Evolutionary conservation across 2,888 invertebrate genomes (phyloP).

Genomic region (Hydrotaea cyrtoneurina): DNA sequence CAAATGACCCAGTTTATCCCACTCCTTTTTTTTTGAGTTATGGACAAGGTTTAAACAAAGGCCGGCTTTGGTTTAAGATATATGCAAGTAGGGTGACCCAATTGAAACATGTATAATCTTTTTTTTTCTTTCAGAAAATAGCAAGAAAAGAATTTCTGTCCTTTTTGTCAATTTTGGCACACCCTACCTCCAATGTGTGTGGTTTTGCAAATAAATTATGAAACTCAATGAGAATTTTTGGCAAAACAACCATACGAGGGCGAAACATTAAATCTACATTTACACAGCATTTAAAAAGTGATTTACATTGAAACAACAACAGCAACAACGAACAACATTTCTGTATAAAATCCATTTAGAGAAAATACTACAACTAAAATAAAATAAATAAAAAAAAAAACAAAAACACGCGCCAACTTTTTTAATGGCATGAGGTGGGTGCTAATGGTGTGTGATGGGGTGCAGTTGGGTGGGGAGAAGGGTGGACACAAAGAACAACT

Average conservation of each 20-base stretch:
- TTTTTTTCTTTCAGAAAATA: too few species aligned
- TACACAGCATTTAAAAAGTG: conserved; percentile 30
- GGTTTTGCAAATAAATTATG: not conserved
- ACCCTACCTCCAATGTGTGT: not conserved
- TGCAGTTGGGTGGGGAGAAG: not conserved
- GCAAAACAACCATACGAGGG: not conserved
- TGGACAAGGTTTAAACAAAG: too few species aligned
- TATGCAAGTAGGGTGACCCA: too few species aligned
- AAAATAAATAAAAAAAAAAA: too few species aligned
- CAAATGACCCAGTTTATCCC: too few species aligned
- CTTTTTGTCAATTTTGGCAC: not conserved
- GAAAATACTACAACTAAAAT: not conserved
- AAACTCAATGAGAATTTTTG: not conserved
- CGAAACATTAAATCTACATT: conserved; percentile 16
- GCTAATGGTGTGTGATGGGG: not conserved
- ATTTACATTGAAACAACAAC: conserved; percentile 6
- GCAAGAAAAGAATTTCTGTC: too few species aligned
- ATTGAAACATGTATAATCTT: too few species aligned
- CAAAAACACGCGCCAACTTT: not conserved
- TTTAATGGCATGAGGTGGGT: not conserved
- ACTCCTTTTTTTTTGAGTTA: too few species aligned
- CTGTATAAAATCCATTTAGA: conserved; percentile 15
- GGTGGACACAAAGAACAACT: too few species aligned
- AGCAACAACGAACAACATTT: not conserved
- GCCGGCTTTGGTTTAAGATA: too few species aligned